Percentiles rank a stretch among this genome's conserved stretches.
Evolutionary conservation across 2,797 vertebrate genomes (phyloP).

Genomic region (Syncerus caffer): DNA sequence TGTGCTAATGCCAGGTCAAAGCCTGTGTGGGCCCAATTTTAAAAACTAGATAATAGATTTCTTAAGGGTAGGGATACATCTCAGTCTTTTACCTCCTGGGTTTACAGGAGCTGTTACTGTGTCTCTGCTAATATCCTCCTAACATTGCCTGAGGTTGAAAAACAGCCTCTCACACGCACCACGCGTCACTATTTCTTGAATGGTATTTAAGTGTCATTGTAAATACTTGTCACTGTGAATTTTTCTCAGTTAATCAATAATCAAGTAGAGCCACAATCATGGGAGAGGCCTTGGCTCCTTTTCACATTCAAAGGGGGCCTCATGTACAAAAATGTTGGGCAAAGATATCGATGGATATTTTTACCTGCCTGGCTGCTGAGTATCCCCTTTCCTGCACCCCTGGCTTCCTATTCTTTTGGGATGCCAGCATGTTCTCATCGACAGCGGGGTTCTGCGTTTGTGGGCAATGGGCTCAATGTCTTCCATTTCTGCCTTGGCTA

Average conservation of each 20-base stretch:
- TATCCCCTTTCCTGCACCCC: neutral
- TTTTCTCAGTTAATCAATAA: neutral
- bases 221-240: neutral
- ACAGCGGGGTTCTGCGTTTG: neutral
- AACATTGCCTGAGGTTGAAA: neutral
- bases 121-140: neutral
- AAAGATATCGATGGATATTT: neutral
- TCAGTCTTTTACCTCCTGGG: neutral
- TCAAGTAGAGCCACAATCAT: neutral
- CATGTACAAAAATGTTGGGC: neutral
- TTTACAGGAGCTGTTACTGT: neutral
- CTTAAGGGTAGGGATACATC: neutral
- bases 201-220: neutral
- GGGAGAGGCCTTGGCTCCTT: neutral
- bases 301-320: neutral
- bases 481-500: neutral
- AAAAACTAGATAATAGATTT: neutral
- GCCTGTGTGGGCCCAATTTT: neutral
- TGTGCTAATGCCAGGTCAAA: neutral
- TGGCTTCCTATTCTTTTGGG: neutral
- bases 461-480: neutral
- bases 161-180: neutral
- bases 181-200: neutral
- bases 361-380: neutral
- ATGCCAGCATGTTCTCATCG: neutral